A percentile compares a stretch with the other conserved stretches of the same genome.
Conservation (phyloP, 2,797 vertebrate genomes). For the Sorex maritimensis region DNA sequence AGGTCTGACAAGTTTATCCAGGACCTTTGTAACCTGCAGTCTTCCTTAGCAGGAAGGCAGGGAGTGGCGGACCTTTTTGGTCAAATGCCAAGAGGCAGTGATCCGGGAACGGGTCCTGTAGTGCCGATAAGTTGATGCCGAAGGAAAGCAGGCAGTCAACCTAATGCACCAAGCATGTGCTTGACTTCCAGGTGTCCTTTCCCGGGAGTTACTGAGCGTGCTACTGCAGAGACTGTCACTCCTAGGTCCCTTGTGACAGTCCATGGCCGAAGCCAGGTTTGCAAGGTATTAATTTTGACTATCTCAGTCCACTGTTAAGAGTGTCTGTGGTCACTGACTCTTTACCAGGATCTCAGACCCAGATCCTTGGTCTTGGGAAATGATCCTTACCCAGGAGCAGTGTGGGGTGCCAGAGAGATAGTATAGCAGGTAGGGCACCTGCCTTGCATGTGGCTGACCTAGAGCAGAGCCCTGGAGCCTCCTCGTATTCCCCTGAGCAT, state of each 20-base stretch:
- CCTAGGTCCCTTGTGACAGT: not conserved
- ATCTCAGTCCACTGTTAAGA: fast-evolving
- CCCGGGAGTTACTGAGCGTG: not conserved
- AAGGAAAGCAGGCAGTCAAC: not conserved
- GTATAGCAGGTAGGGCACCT: no score
- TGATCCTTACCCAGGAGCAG: no score
- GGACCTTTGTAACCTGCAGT: constrained; percentile 65
- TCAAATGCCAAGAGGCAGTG: not conserved
- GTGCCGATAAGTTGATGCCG: not conserved
- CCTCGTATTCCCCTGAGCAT: no score
- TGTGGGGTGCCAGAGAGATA: no score
- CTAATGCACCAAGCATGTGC: no score
- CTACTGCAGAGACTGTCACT: not conserved
- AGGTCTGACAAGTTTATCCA: constrained; percentile 58
- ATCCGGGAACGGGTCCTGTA: no score
- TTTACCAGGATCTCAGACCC: not conserved
- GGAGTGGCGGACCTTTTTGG: not conserved
- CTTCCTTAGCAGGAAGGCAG: not conserved
- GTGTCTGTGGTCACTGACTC: not conserved
- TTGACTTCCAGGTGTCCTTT: no score
- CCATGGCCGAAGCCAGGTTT: fast-evolving
- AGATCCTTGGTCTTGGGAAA: no score
- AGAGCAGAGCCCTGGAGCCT: no score
- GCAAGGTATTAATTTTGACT: fast-evolving
- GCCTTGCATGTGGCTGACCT: no score